A percentile compares a stretch with the other conserved stretches of the same genome.
phyloP scores from a whole-genome alignment of 1,140 invertebrate genomes.

The Pseudomyrmex dendroicus region DNA sequence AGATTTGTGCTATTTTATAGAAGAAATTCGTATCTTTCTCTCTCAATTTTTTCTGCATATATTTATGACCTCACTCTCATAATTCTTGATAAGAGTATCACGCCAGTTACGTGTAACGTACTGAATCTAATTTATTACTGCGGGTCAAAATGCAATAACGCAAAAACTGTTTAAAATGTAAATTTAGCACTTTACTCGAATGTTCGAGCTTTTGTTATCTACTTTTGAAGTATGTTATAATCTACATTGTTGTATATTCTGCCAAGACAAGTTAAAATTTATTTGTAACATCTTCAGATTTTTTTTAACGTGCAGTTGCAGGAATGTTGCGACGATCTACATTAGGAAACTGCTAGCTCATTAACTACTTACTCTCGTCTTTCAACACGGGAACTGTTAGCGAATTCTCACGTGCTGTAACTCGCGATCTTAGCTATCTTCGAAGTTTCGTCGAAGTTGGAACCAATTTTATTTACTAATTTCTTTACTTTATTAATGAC shows the following conservation, averaged over 20 bases:
- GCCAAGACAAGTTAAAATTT: neutral
- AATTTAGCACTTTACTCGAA: neutral
- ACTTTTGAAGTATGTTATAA: too few species aligned
- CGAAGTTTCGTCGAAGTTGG: neutral
- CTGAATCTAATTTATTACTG: neutral
- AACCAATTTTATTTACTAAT: too few species aligned
- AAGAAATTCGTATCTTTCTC: neutral
- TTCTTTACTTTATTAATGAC: too few species aligned
- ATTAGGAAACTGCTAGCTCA: constrained; percentile 30
- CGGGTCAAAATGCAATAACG: neutral
- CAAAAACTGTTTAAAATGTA: neutral
- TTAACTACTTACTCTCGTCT: neutral
- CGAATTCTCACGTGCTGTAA: neutral
- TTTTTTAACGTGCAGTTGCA: neutral
- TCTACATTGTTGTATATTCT: neutral
- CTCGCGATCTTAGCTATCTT: neutral
- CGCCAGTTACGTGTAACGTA: neutral
- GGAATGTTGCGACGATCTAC: neutral
- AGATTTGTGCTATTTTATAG: neutral
- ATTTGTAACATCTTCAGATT: too few species aligned
- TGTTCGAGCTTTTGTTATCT: neutral
- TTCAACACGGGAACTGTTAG: neutral
- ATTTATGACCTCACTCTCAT: neutral
- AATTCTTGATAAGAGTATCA: constrained; percentile 18
- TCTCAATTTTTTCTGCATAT: neutral